Percentiles rank a stretch among this genome's conserved stretches.
Evolutionary conservation across 2,113 vertebrate genomes (phyloP).

Genomic region (Ornithorhynchus anatinus): DNA sequence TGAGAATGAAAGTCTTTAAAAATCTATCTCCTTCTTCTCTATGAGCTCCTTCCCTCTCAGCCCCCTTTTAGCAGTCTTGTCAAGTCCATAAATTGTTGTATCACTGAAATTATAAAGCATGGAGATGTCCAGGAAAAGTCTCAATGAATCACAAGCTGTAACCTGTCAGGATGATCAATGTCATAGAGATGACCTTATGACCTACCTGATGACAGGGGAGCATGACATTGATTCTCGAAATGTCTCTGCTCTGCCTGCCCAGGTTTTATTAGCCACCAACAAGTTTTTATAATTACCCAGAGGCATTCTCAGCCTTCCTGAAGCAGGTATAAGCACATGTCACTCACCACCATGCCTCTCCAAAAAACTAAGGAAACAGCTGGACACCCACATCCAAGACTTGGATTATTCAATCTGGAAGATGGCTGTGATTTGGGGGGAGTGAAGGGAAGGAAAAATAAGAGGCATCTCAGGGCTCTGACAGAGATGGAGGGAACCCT

Average conservation of each 20-base stretch:
- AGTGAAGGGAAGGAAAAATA: not conserved
- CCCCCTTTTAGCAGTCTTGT: not conserved
- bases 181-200: not conserved
- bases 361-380: not conserved
- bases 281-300: not conserved
- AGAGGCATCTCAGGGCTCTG: not conserved
- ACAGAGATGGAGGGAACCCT: not conserved
- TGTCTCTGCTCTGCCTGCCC: not conserved
- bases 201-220: not conserved
- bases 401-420: not conserved
- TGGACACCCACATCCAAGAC: not conserved
- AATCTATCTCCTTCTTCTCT: not conserved
- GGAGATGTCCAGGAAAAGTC: not conserved
- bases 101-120: not conserved
- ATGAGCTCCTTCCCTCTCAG: fast-evolving
- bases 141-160: not conserved
- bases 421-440: not conserved
- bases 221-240: not conserved
- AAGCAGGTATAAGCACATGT: not conserved
- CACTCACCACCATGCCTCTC: not conserved
- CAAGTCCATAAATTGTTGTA: not conserved
- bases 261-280: not conserved
- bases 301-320: not conserved
- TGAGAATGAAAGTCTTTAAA: no score
- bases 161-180: not conserved